Base-by-base conservation (phyloP, 2,113 vertebrate species). In the Leucopternis melanops region DNA sequence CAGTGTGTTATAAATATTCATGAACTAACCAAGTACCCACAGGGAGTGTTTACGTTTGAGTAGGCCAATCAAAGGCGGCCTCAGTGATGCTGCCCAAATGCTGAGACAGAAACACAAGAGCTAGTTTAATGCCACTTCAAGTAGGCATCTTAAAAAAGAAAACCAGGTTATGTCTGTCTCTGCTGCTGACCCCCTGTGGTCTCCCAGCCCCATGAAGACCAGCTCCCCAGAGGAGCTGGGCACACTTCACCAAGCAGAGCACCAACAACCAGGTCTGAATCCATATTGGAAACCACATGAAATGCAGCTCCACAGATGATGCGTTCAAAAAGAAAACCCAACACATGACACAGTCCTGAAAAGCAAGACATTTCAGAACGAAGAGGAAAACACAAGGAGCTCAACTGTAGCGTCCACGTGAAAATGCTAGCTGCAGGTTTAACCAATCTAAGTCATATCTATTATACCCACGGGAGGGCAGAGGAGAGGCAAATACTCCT, bases 11-110 rank as follows among this genome's bases (percentile, higher is more conserved):
- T 96, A 95, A 95, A 97, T 97, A 97, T 97, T 97, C 89, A 97
- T 90, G 75, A 90, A 50, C 50, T 80, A 94, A 96, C 7, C 47
- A 95, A 94, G 73, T 55, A 93, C 80, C 93, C 94, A 94, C 84
- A 90, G 85, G 91, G 94, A 97, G 66, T 94, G 96, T 96, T 97
- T 97, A 96, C 75, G 94, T 97, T 97, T 97, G 96, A 97, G 96
- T 71, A 95, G 88, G 81, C 96, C 96, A 97, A 92, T 93, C 90
- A 97, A 97, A 97, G 88, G 83, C 22, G 9, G 55, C 32, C 58
- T 54, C 5, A 2, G 0, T 10, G 45, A 54, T 9, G 18, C 71
- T 70, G 49, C 31, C 52, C 23, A 10, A 34, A n/a, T 3, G 11
- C 54, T 3, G n/a, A 65, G 71, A 38, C 17, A 82, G 62, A 38